Conservation (phyloP, 2,797 vertebrate species). For the Gobio occitaniae region DNA sequence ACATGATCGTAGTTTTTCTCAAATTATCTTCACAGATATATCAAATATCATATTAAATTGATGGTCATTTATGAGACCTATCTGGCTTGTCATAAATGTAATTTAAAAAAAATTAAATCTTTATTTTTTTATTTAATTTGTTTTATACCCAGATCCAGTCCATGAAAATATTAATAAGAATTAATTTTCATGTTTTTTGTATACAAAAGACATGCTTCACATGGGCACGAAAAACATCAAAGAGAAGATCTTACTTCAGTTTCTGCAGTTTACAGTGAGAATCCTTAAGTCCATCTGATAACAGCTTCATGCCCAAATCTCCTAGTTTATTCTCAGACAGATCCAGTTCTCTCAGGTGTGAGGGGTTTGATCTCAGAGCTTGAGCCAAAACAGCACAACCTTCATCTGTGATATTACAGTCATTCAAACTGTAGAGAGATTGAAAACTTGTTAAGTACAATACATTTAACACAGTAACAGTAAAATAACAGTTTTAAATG, state of each 20-base stretch:
- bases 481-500: background rate
- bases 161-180: too few species aligned
- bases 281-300: conserved; percentile 5
- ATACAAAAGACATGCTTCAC: too few species aligned
- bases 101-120: too few species aligned
- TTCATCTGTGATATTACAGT: background rate
- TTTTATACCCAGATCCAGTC: too few species aligned
- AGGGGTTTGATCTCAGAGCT: background rate
- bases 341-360: background rate
- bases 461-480: background rate
- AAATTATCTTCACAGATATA: too few species aligned
- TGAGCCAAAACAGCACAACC: background rate
- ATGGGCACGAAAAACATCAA: background rate
- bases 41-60: too few species aligned
- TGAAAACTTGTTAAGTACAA: background rate
- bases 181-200: too few species aligned
- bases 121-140: too few species aligned
- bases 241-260: background rate
- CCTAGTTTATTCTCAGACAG: background rate
- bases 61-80: too few species aligned
- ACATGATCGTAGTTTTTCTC: too few species aligned
- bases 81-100: too few species aligned
- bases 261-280: conserved; percentile 14
- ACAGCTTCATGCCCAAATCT: background rate
- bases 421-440: background rate